Conservation (phyloP, 2,888 invertebrate species). For the Drosophila helvetica region DNA sequence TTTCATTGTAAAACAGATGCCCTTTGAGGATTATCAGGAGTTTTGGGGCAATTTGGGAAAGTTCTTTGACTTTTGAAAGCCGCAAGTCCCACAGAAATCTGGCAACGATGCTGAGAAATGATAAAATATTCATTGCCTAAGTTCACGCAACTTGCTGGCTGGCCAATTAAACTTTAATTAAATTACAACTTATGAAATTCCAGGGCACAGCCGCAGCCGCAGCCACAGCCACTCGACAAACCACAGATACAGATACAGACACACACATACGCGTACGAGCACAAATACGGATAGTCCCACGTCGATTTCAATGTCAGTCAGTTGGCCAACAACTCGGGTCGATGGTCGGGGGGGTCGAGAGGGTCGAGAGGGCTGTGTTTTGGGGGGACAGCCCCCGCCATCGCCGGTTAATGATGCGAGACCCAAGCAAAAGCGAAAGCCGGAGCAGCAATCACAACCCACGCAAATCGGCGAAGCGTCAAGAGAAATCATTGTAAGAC, state of each 20-base stretch:
- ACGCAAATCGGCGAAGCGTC: constrained; percentile 52
- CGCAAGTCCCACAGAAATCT: neutral
- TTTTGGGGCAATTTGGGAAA: neutral
- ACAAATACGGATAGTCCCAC: constrained; percentile 24
- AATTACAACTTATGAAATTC: constrained; percentile 61
- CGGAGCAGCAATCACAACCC: constrained; percentile 51
- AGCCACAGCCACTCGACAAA: constrained; percentile 18
- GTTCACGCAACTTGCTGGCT: constrained; percentile 48
- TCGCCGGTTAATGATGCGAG: constrained; percentile 46
- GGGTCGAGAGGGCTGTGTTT: constrained; percentile 8
- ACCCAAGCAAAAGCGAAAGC: constrained; percentile 32
- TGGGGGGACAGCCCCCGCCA: neutral
- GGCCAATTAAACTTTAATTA: constrained; percentile 71
- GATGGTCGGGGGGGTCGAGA: constrained; percentile 18
- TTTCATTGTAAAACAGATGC: neutral
- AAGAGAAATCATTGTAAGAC: constrained; percentile 53
- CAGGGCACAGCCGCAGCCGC: constrained; percentile 4
- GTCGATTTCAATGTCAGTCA: constrained; percentile 58
- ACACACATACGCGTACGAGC: neutral
- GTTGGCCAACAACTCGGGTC: constrained; percentile 24
- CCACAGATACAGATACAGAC: neutral
- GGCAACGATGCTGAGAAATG: constrained; percentile 14
- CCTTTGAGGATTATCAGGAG: too few species aligned
- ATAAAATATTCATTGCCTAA: constrained; percentile 41
- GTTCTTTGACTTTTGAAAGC: neutral